These are phyloP conservation scores for Microctonus brassicae DNA, from an alignment of 2,888 invertebrate genomes.

Conservation along the genomic window DNA sequence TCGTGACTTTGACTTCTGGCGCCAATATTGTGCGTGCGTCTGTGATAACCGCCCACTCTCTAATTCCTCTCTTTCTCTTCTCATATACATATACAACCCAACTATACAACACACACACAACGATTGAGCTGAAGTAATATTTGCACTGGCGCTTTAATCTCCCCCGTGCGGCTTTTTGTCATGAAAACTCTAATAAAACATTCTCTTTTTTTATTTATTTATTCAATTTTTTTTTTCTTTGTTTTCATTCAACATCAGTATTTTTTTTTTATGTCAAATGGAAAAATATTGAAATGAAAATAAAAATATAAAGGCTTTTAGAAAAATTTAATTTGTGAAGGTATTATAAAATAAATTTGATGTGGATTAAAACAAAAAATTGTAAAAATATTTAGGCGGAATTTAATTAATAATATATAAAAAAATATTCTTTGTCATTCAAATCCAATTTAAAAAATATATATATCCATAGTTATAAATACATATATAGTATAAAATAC, in stretches of 20 bases:
- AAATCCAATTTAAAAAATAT: not conserved
- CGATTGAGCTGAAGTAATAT: not conserved
- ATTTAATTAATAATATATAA: too few species aligned
- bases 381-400: too few species aligned
- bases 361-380: too few species aligned
- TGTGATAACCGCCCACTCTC: not conserved
- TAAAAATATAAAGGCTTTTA: not conserved
- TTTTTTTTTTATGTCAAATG: not conserved
- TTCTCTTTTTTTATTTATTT: not conserved
- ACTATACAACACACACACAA: not conserved
- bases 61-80: not conserved
- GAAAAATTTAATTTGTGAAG: not conserved
- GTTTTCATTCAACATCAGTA: not conserved
- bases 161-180: not conserved
- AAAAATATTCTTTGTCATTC: not conserved
- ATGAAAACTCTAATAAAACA: not conserved
- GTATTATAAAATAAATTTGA: too few species aligned
- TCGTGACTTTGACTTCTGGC: slow-evolving; percentile 32
- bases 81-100: not conserved
- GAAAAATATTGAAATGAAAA: slow-evolving; percentile 1
- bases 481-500: slow-evolving; percentile 6
- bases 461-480: not conserved
- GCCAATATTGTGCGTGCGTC: slow-evolving; percentile 14
- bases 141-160: not conserved
- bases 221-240: not conserved